These are phyloP conservation scores for Porites divaricata DNA, from an alignment of 92 coral and sea anemone species.

Conservation along the genomic window DNA sequence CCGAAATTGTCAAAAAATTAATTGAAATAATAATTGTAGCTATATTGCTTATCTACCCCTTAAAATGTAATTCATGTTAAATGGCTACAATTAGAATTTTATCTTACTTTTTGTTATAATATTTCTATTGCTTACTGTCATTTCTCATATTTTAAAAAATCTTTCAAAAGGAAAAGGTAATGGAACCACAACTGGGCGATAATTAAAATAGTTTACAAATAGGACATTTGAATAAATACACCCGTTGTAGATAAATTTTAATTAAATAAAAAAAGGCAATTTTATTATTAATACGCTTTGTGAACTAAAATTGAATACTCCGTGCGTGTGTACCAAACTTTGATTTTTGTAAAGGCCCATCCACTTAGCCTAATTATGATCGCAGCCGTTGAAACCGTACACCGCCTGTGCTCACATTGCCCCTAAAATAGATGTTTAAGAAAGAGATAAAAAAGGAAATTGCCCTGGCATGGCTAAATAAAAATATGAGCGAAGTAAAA, in stretches of 20 bases:
- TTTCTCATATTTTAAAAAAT: not conserved
- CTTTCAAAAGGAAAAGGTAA: not conserved
- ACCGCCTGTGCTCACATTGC: not conserved
- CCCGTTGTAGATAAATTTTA: not conserved
- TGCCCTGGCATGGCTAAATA: too few relatives aligned
- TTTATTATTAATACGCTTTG: constrained; percentile 1
- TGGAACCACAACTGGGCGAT: constrained; percentile 13
- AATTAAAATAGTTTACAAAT: constrained; percentile 10
- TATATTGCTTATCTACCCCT: too few relatives aligned
- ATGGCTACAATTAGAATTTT: not conserved
- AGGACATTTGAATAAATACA: constrained; percentile 15
- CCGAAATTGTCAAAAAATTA: too few relatives aligned
- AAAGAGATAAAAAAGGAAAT: too few relatives aligned
- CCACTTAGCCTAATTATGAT: not conserved
- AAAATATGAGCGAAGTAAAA: too few relatives aligned
- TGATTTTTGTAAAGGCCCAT: constrained; percentile 19
- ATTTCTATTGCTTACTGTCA: too few relatives aligned
- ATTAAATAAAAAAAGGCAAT: constrained; percentile 20
- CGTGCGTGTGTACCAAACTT: not conserved
- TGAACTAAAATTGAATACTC: not conserved
- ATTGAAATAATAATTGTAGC: too few relatives aligned
- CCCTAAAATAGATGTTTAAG: not conserved
- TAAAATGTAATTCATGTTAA: not conserved
- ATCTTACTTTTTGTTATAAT: not conserved
- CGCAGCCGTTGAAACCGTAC: not conserved